Evolutionary conservation across 2,888 invertebrate species (phyloP), one percentile per base, ranked within the genome.

Genomic region (Nemotelus nigrinus): DNA sequence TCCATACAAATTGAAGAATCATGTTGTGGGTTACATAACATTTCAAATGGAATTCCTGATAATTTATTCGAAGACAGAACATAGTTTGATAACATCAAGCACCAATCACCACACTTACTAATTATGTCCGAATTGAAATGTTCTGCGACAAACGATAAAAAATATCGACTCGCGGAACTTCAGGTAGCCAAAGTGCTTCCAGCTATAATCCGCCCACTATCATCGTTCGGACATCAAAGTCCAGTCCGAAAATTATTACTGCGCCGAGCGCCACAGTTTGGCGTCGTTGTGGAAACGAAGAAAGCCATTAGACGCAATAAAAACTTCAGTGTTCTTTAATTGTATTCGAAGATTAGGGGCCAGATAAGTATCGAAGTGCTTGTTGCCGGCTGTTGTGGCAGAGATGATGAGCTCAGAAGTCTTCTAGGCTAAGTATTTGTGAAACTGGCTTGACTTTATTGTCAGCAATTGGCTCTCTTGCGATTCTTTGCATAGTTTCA

Each of bases 301-400:
- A 7, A 58, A 58, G 25, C 58, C 58, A 58, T 58, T 58, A 58
- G 58, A 58, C 58, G 58, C 58, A 58, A 58, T 58, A 58, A 58
- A 58, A 58, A 58, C 8, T 6, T 25, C 4, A 25, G 25, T n/a
- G 5, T 58, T 25, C 58, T n/a, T 58, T 58, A 58, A 58, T 58
- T 58, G 58, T 58, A 8, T 7, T n/a, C 58, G 25, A 58, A 58
- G 58, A 58, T 58, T 58, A 25, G 10, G 8, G 58, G 58, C 58
- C 58, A 58, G 58, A 58, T 58, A n/a, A 25, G n/a, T 58, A n/a
- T 58, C 58, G 58, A 8, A n/a, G 25, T 4, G 58, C 8, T 25
- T 25, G 25, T 25, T n/a, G 25, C 4, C 50, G 50, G 58, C 4
- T 25, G n/a, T n/a, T n/a, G 25, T n/a, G 58, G n/a, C 25, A 6